Conservation (phyloP, 2,113 vertebrate genomes). For the Podarcis raffonei region DNA sequence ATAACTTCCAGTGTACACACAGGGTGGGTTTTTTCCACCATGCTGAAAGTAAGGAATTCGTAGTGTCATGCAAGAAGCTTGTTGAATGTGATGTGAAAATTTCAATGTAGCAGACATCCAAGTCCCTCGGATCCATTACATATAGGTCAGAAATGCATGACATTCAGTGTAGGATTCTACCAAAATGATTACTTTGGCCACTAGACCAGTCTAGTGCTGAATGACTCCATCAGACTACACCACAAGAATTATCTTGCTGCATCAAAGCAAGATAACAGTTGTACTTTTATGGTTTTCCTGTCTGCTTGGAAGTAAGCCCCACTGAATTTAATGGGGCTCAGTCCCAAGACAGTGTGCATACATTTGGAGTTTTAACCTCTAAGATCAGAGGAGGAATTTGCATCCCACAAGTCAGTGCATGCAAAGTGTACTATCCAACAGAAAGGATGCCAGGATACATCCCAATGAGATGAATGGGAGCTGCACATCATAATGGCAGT, state of each 20-base stretch:
- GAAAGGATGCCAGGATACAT: too few relatives aligned
- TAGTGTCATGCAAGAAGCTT: background rate
- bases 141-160: background rate
- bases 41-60: background rate
- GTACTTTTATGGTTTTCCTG: background rate
- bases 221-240: too few relatives aligned
- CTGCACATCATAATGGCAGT: background rate
- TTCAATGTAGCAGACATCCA: background rate
- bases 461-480: background rate
- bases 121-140: background rate
- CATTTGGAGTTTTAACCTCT: background rate
- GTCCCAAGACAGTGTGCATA: background rate
- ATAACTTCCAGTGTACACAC: background rate
- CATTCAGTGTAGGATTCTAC: background rate
- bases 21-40: background rate
- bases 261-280: background rate
- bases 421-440: background rate
- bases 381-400: background rate
- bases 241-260: background rate
- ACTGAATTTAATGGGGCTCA: background rate
- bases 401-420: background rate
- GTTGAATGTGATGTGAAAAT: background rate
- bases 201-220: background rate
- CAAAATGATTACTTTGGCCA: constrained; percentile 6
- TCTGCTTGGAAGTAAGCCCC: background rate